Evolutionary conservation across 1,140 invertebrate genomes (phyloP), one percentile per base, ranked within the genome.

Genomic region (Panulirus ornatus): DNA sequence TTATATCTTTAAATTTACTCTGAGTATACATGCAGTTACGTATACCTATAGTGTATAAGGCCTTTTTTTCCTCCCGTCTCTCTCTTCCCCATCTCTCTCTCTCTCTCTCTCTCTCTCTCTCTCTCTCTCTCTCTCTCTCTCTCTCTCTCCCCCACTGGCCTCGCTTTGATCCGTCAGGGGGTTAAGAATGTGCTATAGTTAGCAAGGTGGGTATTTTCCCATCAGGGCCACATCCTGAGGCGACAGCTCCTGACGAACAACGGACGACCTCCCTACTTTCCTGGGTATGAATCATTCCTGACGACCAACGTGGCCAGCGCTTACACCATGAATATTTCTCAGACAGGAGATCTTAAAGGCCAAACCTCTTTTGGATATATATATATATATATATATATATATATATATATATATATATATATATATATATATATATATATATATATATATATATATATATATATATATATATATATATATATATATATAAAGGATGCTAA

Each of bases 391-490:
- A 58, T 63, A 82, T 54, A 63, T 34, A 82, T 82, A 63, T 54
- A 36, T 54, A 82, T 63, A 82, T 63, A 82, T 63, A 82, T 63
- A 82, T 63, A 82, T 63, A 58, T 27, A 47, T 27, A 81, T 30
- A 81, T 54, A 78, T 44, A 78, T 44, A 78, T 44, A 78, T 44
- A 78, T 44, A 84, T 38, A 84, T 40, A 84, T n/a, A 84, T 40
- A 84, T 40, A 84, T n/a, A 84, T 40, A 84, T 38, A 84, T 40
- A 84, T 38, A 84, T 40, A 82, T 58, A 82, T 58, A 82, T 58
- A 82, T 58, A 82, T 58, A 82, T 58, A 82, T 58, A 82, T 58
- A 82, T 58, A 82, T 58, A 82, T 36, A 47, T 58, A 47, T 14
- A 47, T 36, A 54, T 6, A 47, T 34, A 27, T 30, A 51, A 6